Base-by-base conservation (phyloP, 2,113 vertebrate species). In the Tetrax tetrax region DNA sequence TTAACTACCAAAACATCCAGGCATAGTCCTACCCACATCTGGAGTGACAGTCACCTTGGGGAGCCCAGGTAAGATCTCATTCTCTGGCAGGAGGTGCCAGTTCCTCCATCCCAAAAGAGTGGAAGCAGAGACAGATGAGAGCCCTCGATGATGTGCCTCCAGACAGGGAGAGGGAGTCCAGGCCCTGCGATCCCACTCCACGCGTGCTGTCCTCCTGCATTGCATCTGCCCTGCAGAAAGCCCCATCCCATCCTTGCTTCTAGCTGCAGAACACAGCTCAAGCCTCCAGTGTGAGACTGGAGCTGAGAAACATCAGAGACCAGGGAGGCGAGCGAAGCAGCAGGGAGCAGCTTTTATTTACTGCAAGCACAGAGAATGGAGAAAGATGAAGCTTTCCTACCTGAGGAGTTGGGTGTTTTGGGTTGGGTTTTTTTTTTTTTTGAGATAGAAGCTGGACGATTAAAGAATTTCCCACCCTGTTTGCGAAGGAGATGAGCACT, bases 191-290 rank as follows among this genome's bases (percentile, higher is more conserved):
- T 48, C 59, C 64, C 69, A 68, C 19, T 51, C 54, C 64, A 48
- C 51, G 13, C 0, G 1, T 20, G 20, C 57, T 38, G 7, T 3
- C 23, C 6, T 31, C n/a, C 27, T 9, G 17, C 4, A 0, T 18
- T 38, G 14, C n/a, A 29, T 10, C 63, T 80, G 31, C 31, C 37
- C 74, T 61, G 64, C 9, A 68, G 54, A 48, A 74, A 86, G n/a
- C 18, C 38, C 24, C 48, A 10, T 45, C 28, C 41, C 50, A n/a
- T 33, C 27, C 60, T 28, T 59, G 37, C n/a, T n/a, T n/a, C 31
- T 50, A 25, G 17, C 87, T 83, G 75, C 47, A 72, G 64, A 65
- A 8, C 17, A 27, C 10, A 76, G 28, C n/a, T 59, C 51, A 77
- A 48, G 65, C 29, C 17, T 63, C 43, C n/a, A 24, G 21, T 31